These are phyloP conservation scores for Siniperca chuatsi DNA, from an alignment of 2,113 vertebrate genomes.

Conservation along the genomic window DNA sequence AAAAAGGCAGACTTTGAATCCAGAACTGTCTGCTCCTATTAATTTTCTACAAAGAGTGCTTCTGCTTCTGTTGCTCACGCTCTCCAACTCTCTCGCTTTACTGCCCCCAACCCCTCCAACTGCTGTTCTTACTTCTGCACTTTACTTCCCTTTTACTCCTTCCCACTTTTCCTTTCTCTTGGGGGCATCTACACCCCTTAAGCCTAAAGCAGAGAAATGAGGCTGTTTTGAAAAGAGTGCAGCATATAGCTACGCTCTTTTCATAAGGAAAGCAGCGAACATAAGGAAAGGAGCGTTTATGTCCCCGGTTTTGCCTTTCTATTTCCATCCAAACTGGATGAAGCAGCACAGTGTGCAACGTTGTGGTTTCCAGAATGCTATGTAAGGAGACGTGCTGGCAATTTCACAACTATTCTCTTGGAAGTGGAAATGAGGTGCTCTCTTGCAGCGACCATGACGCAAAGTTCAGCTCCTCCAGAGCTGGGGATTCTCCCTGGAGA, in stretches of 20 bases:
- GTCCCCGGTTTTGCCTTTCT: constrained; percentile 48
- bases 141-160: constrained; percentile 50
- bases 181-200: constrained; percentile 43
- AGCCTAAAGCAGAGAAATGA: constrained; percentile 46
- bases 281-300: constrained; percentile 52
- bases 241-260: constrained; percentile 11
- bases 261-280: constrained; percentile 12
- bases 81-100: constrained; percentile 50
- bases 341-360: constrained; percentile 63
- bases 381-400: constrained; percentile 58
- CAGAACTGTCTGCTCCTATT: constrained; percentile 84
- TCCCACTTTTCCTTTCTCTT: constrained; percentile 58
- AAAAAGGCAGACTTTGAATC: constrained; percentile 81
- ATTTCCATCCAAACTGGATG: constrained; percentile 76
- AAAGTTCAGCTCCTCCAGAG: constrained; percentile 69
- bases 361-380: constrained; percentile 64
- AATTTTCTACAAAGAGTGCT: constrained; percentile 81
- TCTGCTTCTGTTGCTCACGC: constrained; percentile 51
- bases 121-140: constrained; percentile 32
- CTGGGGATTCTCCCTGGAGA: constrained; percentile 75
- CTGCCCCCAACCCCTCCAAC: constrained; percentile 40
- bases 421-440: constrained; percentile 82
- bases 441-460: constrained; percentile 71
- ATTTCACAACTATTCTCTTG: constrained; percentile 77
- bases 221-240: constrained; percentile 46